Evolutionary conservation across 1,140 invertebrate genomes (phyloP).

Genomic region (Medauroidea extradentata): DNA sequence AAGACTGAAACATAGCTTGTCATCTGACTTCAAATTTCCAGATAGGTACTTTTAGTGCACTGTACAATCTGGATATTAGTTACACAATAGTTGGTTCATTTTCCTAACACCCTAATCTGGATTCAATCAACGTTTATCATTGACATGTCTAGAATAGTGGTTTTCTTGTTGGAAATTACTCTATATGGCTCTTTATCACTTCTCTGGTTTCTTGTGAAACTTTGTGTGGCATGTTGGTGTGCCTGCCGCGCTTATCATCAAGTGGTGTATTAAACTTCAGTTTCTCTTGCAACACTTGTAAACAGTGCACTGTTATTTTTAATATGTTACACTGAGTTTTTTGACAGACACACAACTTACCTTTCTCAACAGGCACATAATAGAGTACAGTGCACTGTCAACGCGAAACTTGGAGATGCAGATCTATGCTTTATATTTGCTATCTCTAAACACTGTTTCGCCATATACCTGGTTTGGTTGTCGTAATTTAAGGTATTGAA

Average conservation of each 20-base stretch:
- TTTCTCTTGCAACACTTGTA: not conserved
- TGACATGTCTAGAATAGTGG: not conserved
- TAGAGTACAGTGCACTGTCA: not conserved
- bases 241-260: not conserved
- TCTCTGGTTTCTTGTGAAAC: not conserved
- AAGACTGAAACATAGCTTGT: no score
- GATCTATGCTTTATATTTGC: not conserved
- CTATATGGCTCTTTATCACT: not conserved
- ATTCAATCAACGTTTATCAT: not conserved
- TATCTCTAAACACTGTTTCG: not conserved
- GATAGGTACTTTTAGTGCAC: no score
- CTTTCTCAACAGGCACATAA: not conserved
- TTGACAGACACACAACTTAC: no score
- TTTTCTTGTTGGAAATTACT: not conserved
- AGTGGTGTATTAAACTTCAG: not conserved
- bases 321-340: slow-evolving; percentile 1
- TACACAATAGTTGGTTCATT: not conserved
- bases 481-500: not conserved
- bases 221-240: not conserved
- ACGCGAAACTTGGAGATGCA: not conserved
- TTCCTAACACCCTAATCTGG: not conserved
- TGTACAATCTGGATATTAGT: no score
- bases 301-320: not conserved
- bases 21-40: no score
- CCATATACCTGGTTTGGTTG: not conserved